phyloP scores from a whole-genome alignment of 2,113 vertebrate species.

The Agelaius tricolor region DNA sequence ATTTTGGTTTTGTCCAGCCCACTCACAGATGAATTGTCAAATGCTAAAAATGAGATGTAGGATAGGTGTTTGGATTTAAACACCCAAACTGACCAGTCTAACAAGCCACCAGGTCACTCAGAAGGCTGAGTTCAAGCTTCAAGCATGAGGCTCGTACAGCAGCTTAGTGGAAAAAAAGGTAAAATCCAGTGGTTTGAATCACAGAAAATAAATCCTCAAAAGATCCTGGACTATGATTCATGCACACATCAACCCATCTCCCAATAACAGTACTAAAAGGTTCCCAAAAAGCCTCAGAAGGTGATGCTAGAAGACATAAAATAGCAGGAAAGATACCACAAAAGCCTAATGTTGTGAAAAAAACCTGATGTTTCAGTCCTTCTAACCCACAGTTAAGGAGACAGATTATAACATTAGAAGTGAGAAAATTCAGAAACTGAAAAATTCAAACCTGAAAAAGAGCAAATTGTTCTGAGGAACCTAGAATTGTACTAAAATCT shows the following conservation, averaged over 20 bases:
- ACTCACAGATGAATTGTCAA: not conserved
- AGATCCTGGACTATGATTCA: not conserved
- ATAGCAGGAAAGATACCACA: not conserved
- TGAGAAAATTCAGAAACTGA: not conserved
- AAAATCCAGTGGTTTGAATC: not conserved
- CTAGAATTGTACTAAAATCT: not conserved
- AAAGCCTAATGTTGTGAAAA: not conserved
- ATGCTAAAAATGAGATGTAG: not conserved
- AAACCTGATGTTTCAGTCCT: not conserved
- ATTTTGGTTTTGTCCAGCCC: not conserved
- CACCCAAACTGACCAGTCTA: not conserved
- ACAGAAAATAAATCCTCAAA: not conserved
- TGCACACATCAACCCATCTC: not conserved
- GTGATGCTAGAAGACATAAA: not conserved
- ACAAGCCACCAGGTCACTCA: rapidly evolving
- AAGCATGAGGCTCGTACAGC: not conserved
- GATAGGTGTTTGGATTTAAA: not conserved
- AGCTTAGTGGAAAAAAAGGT: not conserved
- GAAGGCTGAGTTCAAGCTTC: not conserved
- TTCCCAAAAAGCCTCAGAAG: not conserved
- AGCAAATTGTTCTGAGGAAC: not conserved
- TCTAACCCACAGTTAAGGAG: not conserved
- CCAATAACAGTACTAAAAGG: not conserved
- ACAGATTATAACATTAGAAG: not conserved
- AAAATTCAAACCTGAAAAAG: not conserved